Evolutionary conservation across 1,140 invertebrate genomes (phyloP), one percentile per base, ranked within the genome.

Genomic region (Calephelis nemesis): DNA sequence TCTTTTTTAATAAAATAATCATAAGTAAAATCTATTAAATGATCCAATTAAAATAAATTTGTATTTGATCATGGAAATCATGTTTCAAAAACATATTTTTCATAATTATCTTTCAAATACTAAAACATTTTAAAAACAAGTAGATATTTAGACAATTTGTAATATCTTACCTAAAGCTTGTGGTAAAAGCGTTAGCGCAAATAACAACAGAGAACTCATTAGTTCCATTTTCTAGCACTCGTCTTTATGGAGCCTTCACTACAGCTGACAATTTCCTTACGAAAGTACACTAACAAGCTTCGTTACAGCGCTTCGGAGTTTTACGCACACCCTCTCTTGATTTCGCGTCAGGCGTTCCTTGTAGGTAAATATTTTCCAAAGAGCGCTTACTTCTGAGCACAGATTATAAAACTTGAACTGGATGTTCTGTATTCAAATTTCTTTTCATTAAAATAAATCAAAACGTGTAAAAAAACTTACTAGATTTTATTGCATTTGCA

Each of bases 261-360:
- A 76, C 71, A 81, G 72, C 74, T 76, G 83, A 85, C 85, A 85
- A 85, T 85, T 79, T 86, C 76, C 82, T 83, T 80, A 83, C 81
- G 84, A 80, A 82, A 85, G 76, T 82, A 75, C 78, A 75, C 83
- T 89, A 89, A 89, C 87, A 86, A 86, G 87, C 83, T 89, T 87
- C 83, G 86, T 88, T 88, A 85, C 72, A 65, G 75, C 67, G 65
- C 68, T 39, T 47, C 47, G 67, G 71, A 83, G 76, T 84, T 84
- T 85, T 81, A 85, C 77, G 79, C 74, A 76, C 79, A 69, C 70
- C 73, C 65, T 78, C 69, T 71, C 69, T 65, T 68, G 52, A 63
- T 69, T 67, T 65, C 62, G 69, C 65, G 63, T 70, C 71, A 63
- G 47, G 62, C 62, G 47, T 67, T 52, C 62, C 69, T 72, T 69